Conservation (phyloP, 2,888 invertebrate genomes). For the Apeira syringaria region DNA sequence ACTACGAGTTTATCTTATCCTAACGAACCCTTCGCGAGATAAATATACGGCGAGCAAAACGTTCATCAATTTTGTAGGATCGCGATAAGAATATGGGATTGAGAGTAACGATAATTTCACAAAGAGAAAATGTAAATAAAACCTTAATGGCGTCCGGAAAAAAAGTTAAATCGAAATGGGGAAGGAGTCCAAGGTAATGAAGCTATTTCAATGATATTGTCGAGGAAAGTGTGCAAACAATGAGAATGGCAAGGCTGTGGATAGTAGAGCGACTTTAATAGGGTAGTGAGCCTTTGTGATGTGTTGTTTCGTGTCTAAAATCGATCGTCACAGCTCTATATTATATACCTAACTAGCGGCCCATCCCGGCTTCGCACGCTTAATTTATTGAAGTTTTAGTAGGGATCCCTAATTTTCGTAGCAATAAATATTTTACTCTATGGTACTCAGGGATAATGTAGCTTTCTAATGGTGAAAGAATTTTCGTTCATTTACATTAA, state of each 20-base stretch:
- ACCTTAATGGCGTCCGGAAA: conserved; percentile 22
- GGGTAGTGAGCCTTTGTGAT: conserved; percentile 13
- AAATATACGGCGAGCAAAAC: conserved; percentile 36
- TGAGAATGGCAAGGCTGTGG: conserved; percentile 10
- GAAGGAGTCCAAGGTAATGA: conserved; percentile 13
- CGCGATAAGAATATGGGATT: conserved; percentile 30
- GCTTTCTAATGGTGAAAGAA: too few relatives aligned
- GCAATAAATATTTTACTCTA: too few relatives aligned
- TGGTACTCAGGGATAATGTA: too few relatives aligned
- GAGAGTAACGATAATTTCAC: conserved; percentile 19
- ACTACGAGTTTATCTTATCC: conserved; percentile 33
- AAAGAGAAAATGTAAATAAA: conserved; percentile 24
- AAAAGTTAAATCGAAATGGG: conserved; percentile 15
- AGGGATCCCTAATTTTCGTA: too few relatives aligned
- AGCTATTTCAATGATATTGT: conserved; percentile 22
- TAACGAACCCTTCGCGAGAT: conserved; percentile 35
- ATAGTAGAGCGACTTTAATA: conserved; percentile 4
- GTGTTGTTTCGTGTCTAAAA: conserved; percentile 9
- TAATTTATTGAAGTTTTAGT: too few relatives aligned
- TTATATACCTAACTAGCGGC: too few relatives aligned
- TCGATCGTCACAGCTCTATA: conserved; percentile 11
- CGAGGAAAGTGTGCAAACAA: conserved; percentile 17
- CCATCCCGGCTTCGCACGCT: too few relatives aligned
- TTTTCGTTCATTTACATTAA: too few relatives aligned
- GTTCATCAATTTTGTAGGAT: conserved; percentile 41